phyloP scores from a whole-genome alignment of 1,140 invertebrate species.

The Sweltsa coloradensis region DNA sequence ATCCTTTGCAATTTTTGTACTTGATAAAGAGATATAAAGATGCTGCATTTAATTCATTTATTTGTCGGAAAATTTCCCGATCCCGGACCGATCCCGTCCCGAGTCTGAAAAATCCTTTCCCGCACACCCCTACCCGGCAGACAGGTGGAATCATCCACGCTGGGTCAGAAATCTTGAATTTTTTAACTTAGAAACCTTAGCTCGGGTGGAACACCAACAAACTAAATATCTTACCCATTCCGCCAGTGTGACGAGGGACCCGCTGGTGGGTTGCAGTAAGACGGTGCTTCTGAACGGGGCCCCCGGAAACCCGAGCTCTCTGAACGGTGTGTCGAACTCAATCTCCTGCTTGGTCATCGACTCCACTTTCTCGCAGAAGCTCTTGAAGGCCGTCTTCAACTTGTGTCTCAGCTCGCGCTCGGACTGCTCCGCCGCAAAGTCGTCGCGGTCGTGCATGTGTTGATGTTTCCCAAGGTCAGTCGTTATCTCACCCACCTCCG shows the following conservation, averaged over 20 bases:
- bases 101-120: too few relatives aligned
- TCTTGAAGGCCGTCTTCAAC: slow-evolving; percentile 94
- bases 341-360: slow-evolving; percentile 91
- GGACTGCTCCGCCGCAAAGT: slow-evolving; percentile 95
- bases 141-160: too few relatives aligned
- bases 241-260: slow-evolving; percentile 91
- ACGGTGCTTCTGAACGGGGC: slow-evolving; percentile 96
- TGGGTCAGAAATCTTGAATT: too few relatives aligned
- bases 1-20: too few relatives aligned
- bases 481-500: slow-evolving; percentile 98
- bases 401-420: slow-evolving; percentile 94
- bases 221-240: slow-evolving; percentile 67
- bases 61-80: too few relatives aligned
- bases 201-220: slow-evolving; percentile 3
- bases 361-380: slow-evolving; percentile 97
- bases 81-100: too few relatives aligned
- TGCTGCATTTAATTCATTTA: too few relatives aligned
- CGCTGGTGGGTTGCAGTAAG: slow-evolving; percentile 90
- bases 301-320: slow-evolving; percentile 94
- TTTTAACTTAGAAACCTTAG: background rate
- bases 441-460: slow-evolving; percentile 98
- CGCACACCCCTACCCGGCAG: too few relatives aligned
- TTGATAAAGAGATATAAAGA: too few relatives aligned
- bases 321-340: slow-evolving; percentile 97
- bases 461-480: slow-evolving; percentile 99